Evolutionary conservation across 2,888 invertebrate species (phyloP), one percentile per base, ranked within the genome.

Genomic region (Parascotia fuliginaria): DNA sequence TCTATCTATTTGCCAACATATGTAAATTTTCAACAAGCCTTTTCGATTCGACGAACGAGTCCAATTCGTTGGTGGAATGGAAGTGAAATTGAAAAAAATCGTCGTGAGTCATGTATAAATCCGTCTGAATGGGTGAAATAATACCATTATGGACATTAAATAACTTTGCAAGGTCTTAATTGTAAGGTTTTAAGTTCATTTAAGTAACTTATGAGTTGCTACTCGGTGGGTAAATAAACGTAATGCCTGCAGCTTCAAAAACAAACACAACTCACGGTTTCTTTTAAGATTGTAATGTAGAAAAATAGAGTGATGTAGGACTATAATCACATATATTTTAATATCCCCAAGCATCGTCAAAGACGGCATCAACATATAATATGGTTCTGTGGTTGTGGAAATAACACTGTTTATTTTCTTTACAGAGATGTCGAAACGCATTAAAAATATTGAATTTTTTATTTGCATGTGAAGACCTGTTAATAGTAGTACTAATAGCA

Each of bases 21-120:
- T 85, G 87, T 87, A 87, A 86, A 87, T 88, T 89, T 87, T 83
- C 79, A 87, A 89, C 88, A 85, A 85, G 84, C 85, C 84, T 85
- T 87, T 87, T 83, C 85, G 84, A 83, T 85, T 82, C 81, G 79
- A 65, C 83, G 83, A 77, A 81, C 83, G 81, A 83, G 78, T 85
- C 76, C 87, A 88, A 89, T 89, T 85, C 83, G 75, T 81, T 70
- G 64, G 74, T 79, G 81, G 73, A 83, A 83, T 84, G 77, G 79
- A 81, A 79, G 73, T 78, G 83, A 74, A 87, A 89, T 89, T 84
- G 87, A 80, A 87, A 86, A n/a, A 87, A 85, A 86, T 81, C 74
- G 79, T 73, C 75, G 66, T 70, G 73, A 75, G 75, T 74, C 66
- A 70, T 79, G 74, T 73, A 67, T 69, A 55, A 45, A 59, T 55